These are phyloP conservation scores for Dromaius novaehollandiae DNA, from an alignment of 2,113 vertebrate species.

Conservation along the genomic window DNA sequence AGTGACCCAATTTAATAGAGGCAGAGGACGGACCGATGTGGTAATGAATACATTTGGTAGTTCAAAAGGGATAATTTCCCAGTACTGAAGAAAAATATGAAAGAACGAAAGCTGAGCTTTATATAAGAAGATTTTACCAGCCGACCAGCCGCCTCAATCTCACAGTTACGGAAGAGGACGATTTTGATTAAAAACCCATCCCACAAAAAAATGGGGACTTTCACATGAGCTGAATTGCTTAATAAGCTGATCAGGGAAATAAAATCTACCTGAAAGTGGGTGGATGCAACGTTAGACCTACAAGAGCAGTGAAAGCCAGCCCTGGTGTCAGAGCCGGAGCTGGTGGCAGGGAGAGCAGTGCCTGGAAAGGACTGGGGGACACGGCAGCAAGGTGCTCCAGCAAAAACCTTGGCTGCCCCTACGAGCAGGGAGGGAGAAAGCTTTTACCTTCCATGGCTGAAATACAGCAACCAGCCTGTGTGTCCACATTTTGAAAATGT, in stretches of 20 bases:
- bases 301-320: not conserved
- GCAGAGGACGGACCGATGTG: not conserved
- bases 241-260: not conserved
- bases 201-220: not conserved
- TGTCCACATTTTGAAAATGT: not conserved
- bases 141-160: slow-evolving; percentile 8
- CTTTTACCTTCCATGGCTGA: not conserved
- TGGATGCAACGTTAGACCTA: not conserved
- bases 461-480: not conserved
- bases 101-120: slow-evolving; percentile 19
- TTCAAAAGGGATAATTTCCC: slow-evolving; percentile 42
- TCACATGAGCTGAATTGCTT: not conserved
- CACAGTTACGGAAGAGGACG: not conserved
- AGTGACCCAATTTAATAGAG: not conserved
- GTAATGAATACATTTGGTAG: slow-evolving; percentile 21
- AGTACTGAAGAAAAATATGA: slow-evolving; percentile 5
- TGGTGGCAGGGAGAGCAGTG: not conserved
- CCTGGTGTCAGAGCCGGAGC: not conserved
- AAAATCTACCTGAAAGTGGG: not conserved
- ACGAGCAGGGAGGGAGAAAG: not conserved
- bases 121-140: slow-evolving; percentile 36
- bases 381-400: not conserved
- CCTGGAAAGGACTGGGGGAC: not conserved
- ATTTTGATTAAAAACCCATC: slow-evolving; percentile 31
- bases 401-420: not conserved